Base-by-base conservation (phyloP, 2,888 invertebrate genomes). In the Lasioglossum marginatum region DNA sequence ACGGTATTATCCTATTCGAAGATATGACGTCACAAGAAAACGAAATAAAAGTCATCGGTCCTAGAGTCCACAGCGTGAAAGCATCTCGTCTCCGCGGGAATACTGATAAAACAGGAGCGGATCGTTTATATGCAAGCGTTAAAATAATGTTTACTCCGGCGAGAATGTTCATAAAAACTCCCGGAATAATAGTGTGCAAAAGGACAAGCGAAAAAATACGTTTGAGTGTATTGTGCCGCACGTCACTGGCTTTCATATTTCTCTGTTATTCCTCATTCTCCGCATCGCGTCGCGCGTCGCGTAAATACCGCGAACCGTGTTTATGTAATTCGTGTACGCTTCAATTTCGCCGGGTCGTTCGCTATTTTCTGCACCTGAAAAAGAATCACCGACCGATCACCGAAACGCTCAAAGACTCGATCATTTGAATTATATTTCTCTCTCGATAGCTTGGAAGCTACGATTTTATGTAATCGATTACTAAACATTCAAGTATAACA, bases 161-260 rank as follows among this genome's bases (percentile, higher is more conserved):
- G 72, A 76, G 76, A 83, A 83, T 83, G 82, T 83, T 82, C 83
- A 82, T 83, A 52, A 72, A 76, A 83, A 76, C 34, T 8, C 14
- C 1, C 16, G 63, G 63, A 16, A 66, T 82, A 76, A 82, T 71
- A 72, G 72, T 52, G 43, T 52, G 83, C 76, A 82, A 82, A 82
- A 45, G 71, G 57, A 27, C n/a, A 6, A 70, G 63, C 27, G 12
- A 82, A 72, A 60, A 82, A 34, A 72, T 72, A 63, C 43, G n/a
- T 19, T 63, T 76, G 82, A 83, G 76, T 83, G 76, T 82, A 82
- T 76, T 43, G 73, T 52, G 60, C 3, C n/a, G 0, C 16, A 52
- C 43, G 31, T 66, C 63, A 27, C 27, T 60, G 34, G 12, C 40
- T 63, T 76, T 71, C 70, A 75, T 71, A 63, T 75, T 75, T 63